These are phyloP conservation scores for Phylloscopus collybita DNA, from an alignment of 2,797 vertebrate species.

Conservation along the genomic window DNA sequence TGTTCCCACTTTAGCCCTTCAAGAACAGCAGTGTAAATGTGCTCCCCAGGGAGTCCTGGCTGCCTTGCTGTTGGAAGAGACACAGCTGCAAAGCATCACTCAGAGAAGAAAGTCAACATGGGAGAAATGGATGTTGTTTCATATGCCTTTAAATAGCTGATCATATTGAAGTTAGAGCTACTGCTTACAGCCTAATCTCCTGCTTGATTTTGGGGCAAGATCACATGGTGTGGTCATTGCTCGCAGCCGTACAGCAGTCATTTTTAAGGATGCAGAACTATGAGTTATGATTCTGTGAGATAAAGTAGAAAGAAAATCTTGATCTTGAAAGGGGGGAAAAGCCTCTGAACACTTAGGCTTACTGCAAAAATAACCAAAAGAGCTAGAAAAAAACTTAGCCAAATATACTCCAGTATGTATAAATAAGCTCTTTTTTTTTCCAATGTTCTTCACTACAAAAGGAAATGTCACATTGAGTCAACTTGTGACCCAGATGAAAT, in stretches of 20 bases:
- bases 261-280: background rate
- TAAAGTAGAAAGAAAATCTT: slow-evolving; percentile 5
- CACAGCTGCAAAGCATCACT: slow-evolving; percentile 47
- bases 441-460: background rate
- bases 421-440: slow-evolving; percentile 32
- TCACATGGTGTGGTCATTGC: background rate
- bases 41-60: slow-evolving; percentile 22
- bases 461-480: slow-evolving; percentile 52
- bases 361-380: slow-evolving; percentile 26
- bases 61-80: background rate
- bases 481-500: slow-evolving; percentile 50
- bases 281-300: background rate
- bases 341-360: background rate
- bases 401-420: background rate
- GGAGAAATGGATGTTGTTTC: background rate
- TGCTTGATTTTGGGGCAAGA: background rate
- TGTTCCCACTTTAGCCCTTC: slow-evolving; percentile 51
- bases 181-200: background rate
- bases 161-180: background rate
- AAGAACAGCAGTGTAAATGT: slow-evolving; percentile 35
- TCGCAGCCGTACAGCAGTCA: fast-evolving
- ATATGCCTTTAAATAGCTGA: background rate
- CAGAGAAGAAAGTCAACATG: background rate
- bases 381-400: background rate
- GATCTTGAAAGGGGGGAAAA: background rate